phyloP scores from a whole-genome alignment of 2,888 invertebrate genomes.

The Ochropacha duplaris region DNA sequence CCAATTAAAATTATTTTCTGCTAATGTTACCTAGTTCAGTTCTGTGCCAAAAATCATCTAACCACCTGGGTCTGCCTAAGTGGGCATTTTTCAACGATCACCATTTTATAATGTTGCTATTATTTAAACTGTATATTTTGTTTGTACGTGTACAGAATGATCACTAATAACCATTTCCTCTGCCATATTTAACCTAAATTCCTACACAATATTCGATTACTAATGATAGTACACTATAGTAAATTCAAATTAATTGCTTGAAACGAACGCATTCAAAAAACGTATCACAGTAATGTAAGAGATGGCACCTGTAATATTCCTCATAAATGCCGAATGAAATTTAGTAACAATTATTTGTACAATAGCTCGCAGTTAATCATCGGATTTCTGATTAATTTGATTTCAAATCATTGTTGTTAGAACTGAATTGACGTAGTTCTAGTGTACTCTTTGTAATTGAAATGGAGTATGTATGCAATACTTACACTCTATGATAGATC shows the following conservation, averaged over 20 bases:
- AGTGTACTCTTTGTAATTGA: not conserved
- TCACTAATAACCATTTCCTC: not conserved
- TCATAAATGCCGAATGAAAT: not conserved
- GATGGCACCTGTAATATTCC: not conserved
- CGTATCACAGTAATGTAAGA: not conserved
- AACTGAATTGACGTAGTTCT: not conserved
- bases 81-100: too few relatives aligned
- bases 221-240: not conserved
- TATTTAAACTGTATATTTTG: too few relatives aligned
- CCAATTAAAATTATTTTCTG: too few relatives aligned
- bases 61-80: too few relatives aligned
- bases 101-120: too few relatives aligned
- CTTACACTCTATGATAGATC: not conserved
- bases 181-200: not conserved
- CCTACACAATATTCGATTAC: too few relatives aligned
- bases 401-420: not conserved
- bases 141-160: not conserved
- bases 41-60: too few relatives aligned
- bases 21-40: too few relatives aligned
- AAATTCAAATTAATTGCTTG: too few relatives aligned
- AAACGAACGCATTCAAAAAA: not conserved
- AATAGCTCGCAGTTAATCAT: conserved; percentile 1
- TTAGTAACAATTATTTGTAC: not conserved
- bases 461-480: too few relatives aligned
- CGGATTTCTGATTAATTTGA: conserved; percentile 1